Evolutionary conservation across 2,113 vertebrate species (phyloP).

Genomic region (Mesembrinibis cayennensis): DNA sequence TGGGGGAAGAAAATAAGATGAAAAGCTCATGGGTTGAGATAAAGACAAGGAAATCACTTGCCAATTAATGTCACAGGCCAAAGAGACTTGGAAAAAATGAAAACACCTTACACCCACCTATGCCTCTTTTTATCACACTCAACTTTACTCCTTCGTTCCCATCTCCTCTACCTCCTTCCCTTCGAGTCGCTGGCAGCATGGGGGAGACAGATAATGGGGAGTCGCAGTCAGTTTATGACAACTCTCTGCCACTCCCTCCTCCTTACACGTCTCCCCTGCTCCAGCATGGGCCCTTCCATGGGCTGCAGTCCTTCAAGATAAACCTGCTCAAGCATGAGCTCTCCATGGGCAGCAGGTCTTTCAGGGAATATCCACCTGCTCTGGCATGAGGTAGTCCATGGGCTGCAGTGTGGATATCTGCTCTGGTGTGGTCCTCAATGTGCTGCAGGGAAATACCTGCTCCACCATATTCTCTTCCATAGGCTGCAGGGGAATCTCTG

Average conservation of each 20-base stretch:
- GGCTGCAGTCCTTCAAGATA: neutral
- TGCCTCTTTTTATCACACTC: neutral
- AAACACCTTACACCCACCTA: neutral
- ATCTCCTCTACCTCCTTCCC: neutral
- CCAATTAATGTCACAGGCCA: neutral
- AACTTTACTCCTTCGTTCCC: neutral
- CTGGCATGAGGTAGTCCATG: neutral
- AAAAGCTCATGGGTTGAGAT: neutral
- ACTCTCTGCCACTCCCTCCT: neutral
- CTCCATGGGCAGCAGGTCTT: neutral
- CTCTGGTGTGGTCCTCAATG: neutral
- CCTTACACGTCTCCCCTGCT: neutral
- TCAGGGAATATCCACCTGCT: neutral
- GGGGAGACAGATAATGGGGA: neutral
- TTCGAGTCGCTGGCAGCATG: neutral
- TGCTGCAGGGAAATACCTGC: neutral
- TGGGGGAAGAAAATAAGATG: neutral
- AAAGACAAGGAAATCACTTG: neutral
- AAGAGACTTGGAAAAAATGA: neutral
- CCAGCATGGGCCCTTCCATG: neutral
- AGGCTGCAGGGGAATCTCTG: neutral
- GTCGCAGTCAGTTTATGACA: neutral
- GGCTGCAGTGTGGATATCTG: neutral
- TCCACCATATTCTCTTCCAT: neutral
- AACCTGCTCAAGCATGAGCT: neutral